Percentiles rank a stretch among this genome's conserved stretches.
These are phyloP conservation scores for Cephus nigrinus DNA, from an alignment of 2,888 invertebrate species.

Conservation along the genomic window DNA sequence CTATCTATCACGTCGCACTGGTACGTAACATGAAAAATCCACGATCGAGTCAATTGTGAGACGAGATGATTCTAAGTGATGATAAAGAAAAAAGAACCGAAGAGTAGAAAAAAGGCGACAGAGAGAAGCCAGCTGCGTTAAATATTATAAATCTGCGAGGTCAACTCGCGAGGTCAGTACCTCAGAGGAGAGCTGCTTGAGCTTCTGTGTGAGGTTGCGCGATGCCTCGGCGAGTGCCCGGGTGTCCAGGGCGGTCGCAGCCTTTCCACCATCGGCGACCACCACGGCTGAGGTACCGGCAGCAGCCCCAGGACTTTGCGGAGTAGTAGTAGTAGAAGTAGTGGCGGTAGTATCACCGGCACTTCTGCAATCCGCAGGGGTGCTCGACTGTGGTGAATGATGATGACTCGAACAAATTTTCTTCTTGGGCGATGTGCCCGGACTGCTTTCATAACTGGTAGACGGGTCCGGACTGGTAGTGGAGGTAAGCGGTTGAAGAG, in stretches of 20 bases:
- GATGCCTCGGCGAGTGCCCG: slow-evolving; percentile 89
- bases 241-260: slow-evolving; percentile 71
- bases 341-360: slow-evolving; percentile 31
- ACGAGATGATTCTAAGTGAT: too few species aligned
- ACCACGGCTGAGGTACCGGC: slow-evolving; percentile 63
- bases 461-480: neutral
- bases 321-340: slow-evolving; percentile 18
- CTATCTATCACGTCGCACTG: too few species aligned
- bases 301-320: slow-evolving; percentile 46
- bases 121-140: slow-evolving; percentile 52
- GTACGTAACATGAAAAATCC: too few species aligned
- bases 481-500: slow-evolving; percentile 17
- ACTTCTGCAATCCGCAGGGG: slow-evolving; percentile 17
- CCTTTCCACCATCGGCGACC: slow-evolving; percentile 49
- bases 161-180: slow-evolving; percentile 76
- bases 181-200: slow-evolving; percentile 90
- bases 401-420: slow-evolving; percentile 51
- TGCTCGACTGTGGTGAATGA: slow-evolving; percentile 39
- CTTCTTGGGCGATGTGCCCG: slow-evolving; percentile 49
- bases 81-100: neutral
- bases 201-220: slow-evolving; percentile 89
- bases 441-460: neutral
- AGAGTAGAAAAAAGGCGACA: slow-evolving; percentile 10
- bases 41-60: too few species aligned
- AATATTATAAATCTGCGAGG: slow-evolving; percentile 59